phyloP scores from a whole-genome alignment of 2,113 vertebrate species.

The Nibea albiflora region DNA sequence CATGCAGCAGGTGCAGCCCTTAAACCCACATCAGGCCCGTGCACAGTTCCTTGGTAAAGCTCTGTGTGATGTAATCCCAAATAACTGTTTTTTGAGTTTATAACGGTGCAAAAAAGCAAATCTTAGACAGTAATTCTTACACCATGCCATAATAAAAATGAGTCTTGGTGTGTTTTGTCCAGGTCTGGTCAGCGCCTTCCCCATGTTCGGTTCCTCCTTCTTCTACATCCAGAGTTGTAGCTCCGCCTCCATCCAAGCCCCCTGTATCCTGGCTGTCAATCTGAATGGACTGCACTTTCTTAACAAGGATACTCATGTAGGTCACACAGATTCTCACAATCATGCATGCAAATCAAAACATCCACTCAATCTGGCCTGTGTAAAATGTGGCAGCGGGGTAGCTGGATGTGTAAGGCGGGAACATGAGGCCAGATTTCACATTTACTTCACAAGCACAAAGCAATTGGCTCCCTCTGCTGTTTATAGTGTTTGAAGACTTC shows the following conservation, averaged over 20 bases:
- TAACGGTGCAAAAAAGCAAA: neutral
- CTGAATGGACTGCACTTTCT: conserved; percentile 96
- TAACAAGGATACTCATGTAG: conserved; percentile 93
- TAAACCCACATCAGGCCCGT: conserved; percentile 93
- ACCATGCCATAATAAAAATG: neutral
- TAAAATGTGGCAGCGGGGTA: too few relatives aligned
- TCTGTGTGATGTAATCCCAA: neutral
- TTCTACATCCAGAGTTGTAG: conserved; percentile 98
- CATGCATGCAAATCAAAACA: neutral
- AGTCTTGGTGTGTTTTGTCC: conserved; percentile 2
- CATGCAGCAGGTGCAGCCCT: conserved; percentile 90
- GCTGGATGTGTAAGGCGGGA: neutral
- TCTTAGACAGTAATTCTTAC: neutral
- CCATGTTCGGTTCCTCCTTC: conserved; percentile 97
- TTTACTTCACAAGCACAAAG: neutral
- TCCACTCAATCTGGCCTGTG: too few relatives aligned
- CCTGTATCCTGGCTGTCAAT: conserved; percentile 95
- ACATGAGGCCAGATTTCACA: too few relatives aligned
- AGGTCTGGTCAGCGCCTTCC: conserved; percentile 94
- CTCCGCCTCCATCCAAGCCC: conserved; percentile 85
- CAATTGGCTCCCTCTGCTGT: conserved; percentile 63
- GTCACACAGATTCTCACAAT: conserved; percentile 56
- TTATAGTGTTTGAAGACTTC: neutral
- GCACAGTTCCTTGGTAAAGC: conserved; percentile 95
- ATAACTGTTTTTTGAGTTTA: neutral